Evolutionary conservation across 2,797 vertebrate species (phyloP), one percentile per base, ranked within the genome.

Genomic region (Streptopelia turtur): DNA sequence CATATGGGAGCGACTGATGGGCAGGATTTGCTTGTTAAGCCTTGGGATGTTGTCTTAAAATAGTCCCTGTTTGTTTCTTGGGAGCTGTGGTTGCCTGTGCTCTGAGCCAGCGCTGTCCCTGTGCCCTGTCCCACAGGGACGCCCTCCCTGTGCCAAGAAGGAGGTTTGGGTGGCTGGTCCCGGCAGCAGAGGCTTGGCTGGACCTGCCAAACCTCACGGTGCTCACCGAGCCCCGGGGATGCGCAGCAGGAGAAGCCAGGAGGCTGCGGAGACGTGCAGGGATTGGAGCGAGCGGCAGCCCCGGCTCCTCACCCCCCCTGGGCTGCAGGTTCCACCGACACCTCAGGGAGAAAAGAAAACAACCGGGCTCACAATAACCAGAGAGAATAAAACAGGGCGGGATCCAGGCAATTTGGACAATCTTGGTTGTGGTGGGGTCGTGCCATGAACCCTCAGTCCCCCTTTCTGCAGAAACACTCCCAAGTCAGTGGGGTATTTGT

Each of bases 31-130:
- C 8, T 64, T 23, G 28, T 30, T 13, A 16, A 76, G n/a, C 39
- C 57, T 68, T 5, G 45, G 43, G 35, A 87, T 63, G 13, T 0
- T 1, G 52, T 30, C 65, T 84, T 75, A 39, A 78, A 90, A 33
- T 18, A 64, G 25, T 22, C 68, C 39, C 53, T 31, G 74, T 53
- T 81, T 6, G 17, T 75, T 88, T 60, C 28, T 25, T 41, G 12
- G 59, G 57, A 75, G 45, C 39, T 68, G 23, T 33, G n/a, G 55
- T 53, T 49, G 71, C 60, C 50, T 55, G 45, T 0, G 5, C 45
- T 53, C 28, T 0, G 0, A 8, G 20, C 31, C 28, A 10, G n/a
- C 0, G 3, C 16, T 41, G 10, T 37, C 65, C 47, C 68, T 0
- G 5, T 22, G 43, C 28, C 55, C 50, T 39, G 87, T 81, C 61